A percentile compares a stretch with the other conserved stretches of the same genome.
Conservation (phyloP, 2,113 vertebrate species). For the Rana temporaria region DNA sequence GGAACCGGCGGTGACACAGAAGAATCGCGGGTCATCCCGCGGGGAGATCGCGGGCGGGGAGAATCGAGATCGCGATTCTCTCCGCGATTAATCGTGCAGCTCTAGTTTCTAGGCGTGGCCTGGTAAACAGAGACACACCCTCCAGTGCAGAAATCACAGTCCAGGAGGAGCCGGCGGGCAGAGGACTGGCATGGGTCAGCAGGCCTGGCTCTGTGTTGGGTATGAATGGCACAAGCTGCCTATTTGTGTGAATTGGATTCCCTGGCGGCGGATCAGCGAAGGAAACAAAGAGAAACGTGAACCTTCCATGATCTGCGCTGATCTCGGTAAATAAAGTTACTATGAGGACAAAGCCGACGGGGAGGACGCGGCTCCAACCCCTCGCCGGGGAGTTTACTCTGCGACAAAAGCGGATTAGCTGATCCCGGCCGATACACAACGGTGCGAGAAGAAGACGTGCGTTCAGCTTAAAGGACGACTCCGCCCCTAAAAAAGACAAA, state of each 20-base stretch:
- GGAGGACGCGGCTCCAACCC: constrained; percentile 28
- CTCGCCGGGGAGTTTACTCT: constrained; percentile 30
- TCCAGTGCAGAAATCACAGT: too few species aligned
- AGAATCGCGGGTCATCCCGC: too few species aligned
- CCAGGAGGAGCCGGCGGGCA: too few species aligned
- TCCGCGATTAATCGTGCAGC: too few species aligned
- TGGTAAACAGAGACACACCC: background rate
- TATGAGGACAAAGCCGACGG: constrained; percentile 55
- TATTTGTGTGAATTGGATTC: constrained; percentile 54
- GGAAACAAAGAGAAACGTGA: constrained; percentile 60
- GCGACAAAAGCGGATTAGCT: constrained; percentile 29
- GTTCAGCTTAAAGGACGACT: background rate
- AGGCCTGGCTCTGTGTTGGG: background rate
- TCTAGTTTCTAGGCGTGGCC: too few species aligned
- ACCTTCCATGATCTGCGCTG: constrained; percentile 53
- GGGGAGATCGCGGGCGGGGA: too few species aligned
- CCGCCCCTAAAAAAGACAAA: too few species aligned
- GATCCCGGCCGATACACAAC: background rate
- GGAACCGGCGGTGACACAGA: too few species aligned
- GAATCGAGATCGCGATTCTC: too few species aligned
- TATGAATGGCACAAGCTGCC: constrained; percentile 44
- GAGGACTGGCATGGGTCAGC: too few species aligned
- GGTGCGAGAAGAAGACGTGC: background rate
- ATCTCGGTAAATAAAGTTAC: constrained; percentile 60
- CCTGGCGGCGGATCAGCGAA: constrained; percentile 48